Evolutionary conservation across 2,888 invertebrate species (phyloP), one percentile per base, ranked within the genome.

Genomic region (Spodoptera picta): DNA sequence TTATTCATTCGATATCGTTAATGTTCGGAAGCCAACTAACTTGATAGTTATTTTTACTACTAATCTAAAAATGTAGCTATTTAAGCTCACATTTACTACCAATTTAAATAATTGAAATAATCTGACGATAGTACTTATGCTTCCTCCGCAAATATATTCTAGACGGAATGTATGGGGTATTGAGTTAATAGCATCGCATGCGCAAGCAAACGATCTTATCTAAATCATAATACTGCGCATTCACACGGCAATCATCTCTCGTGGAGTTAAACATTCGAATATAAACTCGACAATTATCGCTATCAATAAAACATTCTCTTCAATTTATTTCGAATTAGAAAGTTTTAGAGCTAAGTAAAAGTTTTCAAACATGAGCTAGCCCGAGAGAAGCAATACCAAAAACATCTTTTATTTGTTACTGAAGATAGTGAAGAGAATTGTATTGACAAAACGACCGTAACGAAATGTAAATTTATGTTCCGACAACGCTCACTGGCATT

Each of bases 391-490:
- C 57, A 69, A 65, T 59, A 65, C 59, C 61, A 60, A 70, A 58
- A 75, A 75, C 63, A 67, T 79, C 69, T 75, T 79, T 81, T 81
- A 79, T 82, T 82, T 83, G 69, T 73, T 64, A 66, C 73, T 61
- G 63, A 69, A 75, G 69, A 75, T 75, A 73, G 75, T 71, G 66
- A 66, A 79, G 75, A 77, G 72, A 75, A 79, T 77, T 65, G 73
- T 74, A 80, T 73, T 77, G 73, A 82, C 80, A 81, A 77, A 80
- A 83, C 66, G 69, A 72, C 75, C 80, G 76, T 77, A 81, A 76
- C 75, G 69, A 83, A 83, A 82, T 81, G 79, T 77, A 81, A 82
- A 84, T 85, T 75, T 82, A 82, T 83, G 78, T 79, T 72, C 53
- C 50, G 74, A 77, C 70, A 75, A 74, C 72, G 68, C 63, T 76